A percentile compares a stretch with the other conserved stretches of the same genome.
These are phyloP conservation scores for Paramisgurnus dabryanus DNA, from an alignment of 2,113 vertebrate species.

Conservation along the genomic window DNA sequence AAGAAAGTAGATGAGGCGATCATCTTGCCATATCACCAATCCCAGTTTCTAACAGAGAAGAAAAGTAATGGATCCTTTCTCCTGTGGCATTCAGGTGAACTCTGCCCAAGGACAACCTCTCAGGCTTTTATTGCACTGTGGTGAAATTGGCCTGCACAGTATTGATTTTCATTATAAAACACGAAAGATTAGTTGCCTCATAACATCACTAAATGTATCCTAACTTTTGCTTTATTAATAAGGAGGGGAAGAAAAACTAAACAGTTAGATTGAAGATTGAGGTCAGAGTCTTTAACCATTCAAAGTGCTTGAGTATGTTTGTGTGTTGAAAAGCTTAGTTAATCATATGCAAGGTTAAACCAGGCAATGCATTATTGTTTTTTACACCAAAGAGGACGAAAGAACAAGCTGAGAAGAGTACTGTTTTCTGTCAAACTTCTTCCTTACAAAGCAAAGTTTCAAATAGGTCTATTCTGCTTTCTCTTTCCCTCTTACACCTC, in stretches of 20 bases:
- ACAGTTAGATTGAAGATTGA: background rate
- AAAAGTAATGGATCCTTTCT: constrained; percentile 11
- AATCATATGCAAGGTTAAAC: constrained; percentile 61
- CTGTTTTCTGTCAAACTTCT: background rate
- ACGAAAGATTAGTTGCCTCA: background rate
- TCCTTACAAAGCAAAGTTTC: background rate
- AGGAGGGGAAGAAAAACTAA: background rate
- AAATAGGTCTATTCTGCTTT: background rate
- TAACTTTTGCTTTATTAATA: background rate
- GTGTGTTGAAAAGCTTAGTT: constrained; percentile 49
- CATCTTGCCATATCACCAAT: constrained; percentile 10
- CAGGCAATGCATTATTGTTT: constrained; percentile 6
- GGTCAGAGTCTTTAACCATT: constrained; percentile 38
- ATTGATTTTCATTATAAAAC: constrained; percentile 22
- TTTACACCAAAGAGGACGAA: background rate
- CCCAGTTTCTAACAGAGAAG: background rate
- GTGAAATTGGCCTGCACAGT: constrained; percentile 14
- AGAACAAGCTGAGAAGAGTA: background rate
- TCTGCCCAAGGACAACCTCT: background rate
- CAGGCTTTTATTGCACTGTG: constrained; percentile 14
- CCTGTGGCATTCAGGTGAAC: constrained; percentile 3
- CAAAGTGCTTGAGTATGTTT: constrained; percentile 4
- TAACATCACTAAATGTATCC: background rate
- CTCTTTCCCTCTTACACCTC: background rate
- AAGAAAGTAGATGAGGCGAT: constrained; percentile 7